Evolutionary conservation across 2,113 vertebrate genomes (phyloP), one percentile per base, ranked within the genome.

Genomic region (Romanogobio albipinnatus): DNA sequence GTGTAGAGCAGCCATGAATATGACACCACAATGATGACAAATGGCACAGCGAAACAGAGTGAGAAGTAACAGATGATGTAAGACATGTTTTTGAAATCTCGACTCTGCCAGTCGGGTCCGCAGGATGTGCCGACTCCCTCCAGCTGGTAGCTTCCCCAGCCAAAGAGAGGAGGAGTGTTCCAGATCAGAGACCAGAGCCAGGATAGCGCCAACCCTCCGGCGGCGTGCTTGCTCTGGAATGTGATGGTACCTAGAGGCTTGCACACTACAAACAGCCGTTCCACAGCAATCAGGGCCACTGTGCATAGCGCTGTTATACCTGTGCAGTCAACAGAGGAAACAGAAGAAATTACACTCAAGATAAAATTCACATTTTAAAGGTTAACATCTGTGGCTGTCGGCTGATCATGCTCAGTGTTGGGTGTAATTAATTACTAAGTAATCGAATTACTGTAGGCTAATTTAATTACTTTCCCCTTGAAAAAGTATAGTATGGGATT

Each of bases 101-200:
- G 85, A 86, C 56, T 93, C 87, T 94, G 93, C 93, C 94, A 96
- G 87, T 94, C 92, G 0, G 94, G 95, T 0, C 93, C 92, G 9
- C 94, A 96, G 58, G 93, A 95, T 0, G 94, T 95, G 87, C 92
- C 90, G 0, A 94, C 91, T 0, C 93, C 93, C 88, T 96, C 94
- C 88, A 94, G 86, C 70, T 94, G 92, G 43, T 94, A 95, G 81
- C 92, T 91, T 39, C 95, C 94, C 94, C 95, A 95, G 36, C 94
- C 94, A 39, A 95, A 93, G 56, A 95, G 90, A 0, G 94, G 93
- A 0, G 95, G 93, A 1, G 91, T 66, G 82, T 95, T 95, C 94
- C 95, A 95, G 7, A 90, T 85, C 22, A 95, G 86, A 51, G 94
- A 95, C 94, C 93, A 95, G 11, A 92, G 68, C 94, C 94, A 95